Conservation (phyloP, 2,797 vertebrate species). For the Hyperoplus lanceolatus region DNA sequence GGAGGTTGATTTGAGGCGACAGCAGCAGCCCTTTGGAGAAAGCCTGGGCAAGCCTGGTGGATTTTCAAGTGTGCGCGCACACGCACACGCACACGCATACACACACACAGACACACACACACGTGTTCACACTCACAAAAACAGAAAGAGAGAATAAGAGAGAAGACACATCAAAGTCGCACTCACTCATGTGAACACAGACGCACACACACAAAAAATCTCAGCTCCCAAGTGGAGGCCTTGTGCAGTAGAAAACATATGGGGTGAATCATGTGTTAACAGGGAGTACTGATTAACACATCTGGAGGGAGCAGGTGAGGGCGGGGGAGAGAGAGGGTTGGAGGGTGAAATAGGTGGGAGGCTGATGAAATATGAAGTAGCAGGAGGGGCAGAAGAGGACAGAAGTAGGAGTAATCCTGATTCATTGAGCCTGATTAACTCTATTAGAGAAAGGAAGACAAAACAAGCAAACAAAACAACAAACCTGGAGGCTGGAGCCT, state of each 20-base stretch:
- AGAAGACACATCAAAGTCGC: slow-evolving; percentile 73
- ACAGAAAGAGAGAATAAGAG: slow-evolving; percentile 40
- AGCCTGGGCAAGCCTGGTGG: slow-evolving; percentile 77
- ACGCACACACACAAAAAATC: slow-evolving; percentile 48
- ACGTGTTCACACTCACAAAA: slow-evolving; percentile 2
- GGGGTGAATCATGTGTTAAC: slow-evolving; percentile 93
- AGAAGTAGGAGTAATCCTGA: slow-evolving; percentile 42
- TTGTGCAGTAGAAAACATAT: slow-evolving; percentile 89
- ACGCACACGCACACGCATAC: slow-evolving; percentile 58
- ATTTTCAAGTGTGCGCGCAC: slow-evolving; percentile 70
- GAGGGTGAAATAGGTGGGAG: slow-evolving; percentile 20
- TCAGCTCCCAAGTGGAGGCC: slow-evolving; percentile 73
- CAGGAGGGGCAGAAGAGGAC: slow-evolving; percentile 22
- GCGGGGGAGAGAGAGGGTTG: slow-evolving; percentile 35
- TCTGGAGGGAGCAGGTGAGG: slow-evolving; percentile 85
- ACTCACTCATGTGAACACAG: slow-evolving; percentile 65
- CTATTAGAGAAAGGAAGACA: slow-evolving; percentile 20
- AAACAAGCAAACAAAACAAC: slow-evolving; percentile 44
- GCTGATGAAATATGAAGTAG: slow-evolving; percentile 28
- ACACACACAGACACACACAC: slow-evolving; percentile 77
- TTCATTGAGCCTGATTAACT: slow-evolving; percentile 48
- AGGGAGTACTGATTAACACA: slow-evolving; percentile 97
- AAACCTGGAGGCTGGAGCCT: slow-evolving; percentile 31
- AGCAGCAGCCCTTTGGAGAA: slow-evolving; percentile 87
- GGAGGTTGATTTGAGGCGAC: slow-evolving; percentile 94